Evolutionary conservation across 2,797 vertebrate genomes (phyloP), one percentile per base, ranked within the genome.

Genomic region (Poecilia wingei): DNA sequence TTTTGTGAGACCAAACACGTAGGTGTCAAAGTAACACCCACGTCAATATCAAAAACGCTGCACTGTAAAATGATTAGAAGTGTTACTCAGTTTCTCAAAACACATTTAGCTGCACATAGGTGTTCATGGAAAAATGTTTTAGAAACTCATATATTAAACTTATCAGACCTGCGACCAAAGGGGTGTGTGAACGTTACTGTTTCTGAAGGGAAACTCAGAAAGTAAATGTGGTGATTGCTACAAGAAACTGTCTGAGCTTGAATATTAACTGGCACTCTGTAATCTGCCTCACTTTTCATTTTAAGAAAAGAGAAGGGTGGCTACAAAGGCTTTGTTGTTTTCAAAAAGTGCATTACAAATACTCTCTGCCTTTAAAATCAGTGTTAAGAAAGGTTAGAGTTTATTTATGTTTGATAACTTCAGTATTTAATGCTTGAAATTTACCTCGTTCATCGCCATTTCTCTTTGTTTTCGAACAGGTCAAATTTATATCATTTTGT

Each of bases 21-120:
- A 25, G 36, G 36, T 41, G 64, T 68, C 36, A 68, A 68, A 68
- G 64, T 68, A 68, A 68, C 64, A 68, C 64, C 64, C 9, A 41
- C 20, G 36, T 39, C 64, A 68, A 25, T 25, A 41, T 68, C 36
- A 68, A 22, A 9, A 41, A 13, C 9, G 20, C 36, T 41, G 20
- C 64, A 68, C 64, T 68, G 64, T 68, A 41, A 41, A 68, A 68
- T 22, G 36, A 39, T 68, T 68, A 68, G 20, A 1, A 68, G 64
- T 22, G 20, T 68, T 68, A 41, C 64, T 41, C 64, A 68, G 10
- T 68, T 68, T 68, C 36, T 41, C 36, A 39, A 68, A 10, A 39
- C 64, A 7, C 10, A 41, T 20, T 22, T 39, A 68, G 33, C 64
- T 25, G 36, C 20, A 12, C 64, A 68, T 41, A 6, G 10, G 20